Percentiles rank a stretch among this genome's conserved stretches.
These are phyloP conservation scores for Micoletzkya japonica DNA, from an alignment of 2,888 invertebrate species.

Conservation along the genomic window DNA sequence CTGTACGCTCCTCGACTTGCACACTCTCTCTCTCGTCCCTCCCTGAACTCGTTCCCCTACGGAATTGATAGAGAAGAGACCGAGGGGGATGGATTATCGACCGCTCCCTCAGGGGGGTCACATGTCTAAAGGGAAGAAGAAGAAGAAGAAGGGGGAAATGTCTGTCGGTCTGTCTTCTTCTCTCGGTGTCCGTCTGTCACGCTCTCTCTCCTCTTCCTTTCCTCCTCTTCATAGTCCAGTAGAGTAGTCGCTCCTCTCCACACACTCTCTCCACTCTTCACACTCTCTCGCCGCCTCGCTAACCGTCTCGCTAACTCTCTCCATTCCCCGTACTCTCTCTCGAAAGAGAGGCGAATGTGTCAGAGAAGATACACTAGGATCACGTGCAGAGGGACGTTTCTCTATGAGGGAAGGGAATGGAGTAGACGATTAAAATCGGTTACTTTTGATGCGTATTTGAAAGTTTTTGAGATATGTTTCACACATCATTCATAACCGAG, in stretches of 20 bases:
- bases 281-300: conserved; percentile 6
- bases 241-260: no score
- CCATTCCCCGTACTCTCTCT: conserved; percentile 2
- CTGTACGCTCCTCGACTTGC: conserved; percentile 14
- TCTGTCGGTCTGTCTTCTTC: no score
- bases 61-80: conserved; percentile 4
- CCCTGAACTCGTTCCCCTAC: conserved; percentile 11
- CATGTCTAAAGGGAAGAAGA: background rate
- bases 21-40: conserved; percentile 20
- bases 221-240: no score
- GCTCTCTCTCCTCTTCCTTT: no score
- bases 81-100: background rate
- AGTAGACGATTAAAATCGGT: no score
- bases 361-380: background rate
- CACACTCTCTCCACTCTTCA: background rate
- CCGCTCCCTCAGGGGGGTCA: background rate
- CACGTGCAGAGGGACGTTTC: background rate
- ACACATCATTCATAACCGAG: no score
- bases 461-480: no score
- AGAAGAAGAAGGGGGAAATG: conserved; percentile 5
- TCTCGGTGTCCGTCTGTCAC: no score
- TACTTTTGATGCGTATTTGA: no score
- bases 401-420: no score
- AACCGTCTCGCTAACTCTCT: conserved; percentile 15
- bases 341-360: background rate